These are phyloP conservation scores for Hylomyscus alleni DNA, from an alignment of 2,797 vertebrate genomes.

Conservation along the genomic window DNA sequence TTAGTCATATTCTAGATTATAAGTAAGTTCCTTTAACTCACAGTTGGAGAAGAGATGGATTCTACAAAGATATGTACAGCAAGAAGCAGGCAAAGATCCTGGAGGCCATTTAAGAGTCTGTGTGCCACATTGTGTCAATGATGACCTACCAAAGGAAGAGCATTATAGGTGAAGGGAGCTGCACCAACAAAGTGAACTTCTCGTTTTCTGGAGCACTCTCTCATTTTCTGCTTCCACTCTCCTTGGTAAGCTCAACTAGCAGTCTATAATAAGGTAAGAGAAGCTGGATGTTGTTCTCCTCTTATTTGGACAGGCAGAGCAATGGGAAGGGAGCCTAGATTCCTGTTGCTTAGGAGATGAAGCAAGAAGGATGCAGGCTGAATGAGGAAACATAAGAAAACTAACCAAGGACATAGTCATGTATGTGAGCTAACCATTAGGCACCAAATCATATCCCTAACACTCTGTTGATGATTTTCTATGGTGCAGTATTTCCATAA, in stretches of 20 bases:
- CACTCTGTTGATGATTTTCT: neutral
- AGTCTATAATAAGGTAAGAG: neutral
- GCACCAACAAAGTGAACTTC: neutral
- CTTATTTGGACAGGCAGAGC: neutral
- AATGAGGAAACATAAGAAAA: neutral
- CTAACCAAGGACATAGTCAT: neutral
- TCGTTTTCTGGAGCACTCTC: too few relatives aligned
- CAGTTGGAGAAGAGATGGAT: neutral
- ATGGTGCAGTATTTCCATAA: neutral
- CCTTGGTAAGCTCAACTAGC: neutral
- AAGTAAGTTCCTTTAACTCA: neutral
- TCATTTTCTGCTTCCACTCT: neutral
- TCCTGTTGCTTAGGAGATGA: neutral
- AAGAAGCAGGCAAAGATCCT: neutral
- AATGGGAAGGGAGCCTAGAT: neutral
- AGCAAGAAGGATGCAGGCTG: neutral
- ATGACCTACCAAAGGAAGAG: neutral
- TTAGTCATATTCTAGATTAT: neutral
- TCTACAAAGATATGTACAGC: neutral
- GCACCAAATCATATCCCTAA: neutral
- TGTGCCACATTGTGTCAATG: neutral
- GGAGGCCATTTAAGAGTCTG: neutral
- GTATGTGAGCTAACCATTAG: neutral
- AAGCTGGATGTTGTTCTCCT: neutral
- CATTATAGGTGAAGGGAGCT: neutral